Evolutionary conservation across 2,888 invertebrate genomes (phyloP), one percentile per base, ranked within the genome.

Genomic region (Aphrophora alni): DNA sequence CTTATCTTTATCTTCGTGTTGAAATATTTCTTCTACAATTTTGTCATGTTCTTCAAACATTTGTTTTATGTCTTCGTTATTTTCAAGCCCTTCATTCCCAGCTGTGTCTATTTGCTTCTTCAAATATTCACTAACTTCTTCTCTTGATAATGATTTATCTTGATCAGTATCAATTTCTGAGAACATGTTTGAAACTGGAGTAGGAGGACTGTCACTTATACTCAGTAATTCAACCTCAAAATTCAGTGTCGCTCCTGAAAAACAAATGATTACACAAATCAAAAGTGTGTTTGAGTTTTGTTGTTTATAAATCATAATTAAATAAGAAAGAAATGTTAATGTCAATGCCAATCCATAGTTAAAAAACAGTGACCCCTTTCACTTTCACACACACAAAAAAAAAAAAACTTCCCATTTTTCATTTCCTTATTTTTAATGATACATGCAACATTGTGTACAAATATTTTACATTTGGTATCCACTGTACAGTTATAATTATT

Each of bases 1-100:
- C 88, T 96, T 96, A 89, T 98, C 97, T 88, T 95, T 96, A 88
- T 98, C 98, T 88, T 98, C 98, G 87, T 97, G 97, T 87, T 96
- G 95, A 93, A 98, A 98, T 87, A 98, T 98, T 88, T 98, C 97
- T 87, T 97, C 96, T 5, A 98, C 96, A 80, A 98, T 92, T 88
- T 97, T 97, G 88, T 97, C 96, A 88, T 97, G 95, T 87, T 96
- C 94, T 81, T 94, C 94, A 78, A 95, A 89, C 93, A 94, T 95
- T 87, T 93, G 94, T 87, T 93, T 94, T 85, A 96, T 90, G 87
- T 96, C 95, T 7, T 94, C 94, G 85, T 93, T 92, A 85, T 91
- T 90, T 84, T 92, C 91, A 83, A 92, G 93, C 0, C 93, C 94
- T 38, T 87, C 87, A 25, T 85, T 86, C 0, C 93, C 93, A 38